Base-by-base conservation (phyloP, 2,797 vertebrate genomes). In the Podargus strigoides region DNA sequence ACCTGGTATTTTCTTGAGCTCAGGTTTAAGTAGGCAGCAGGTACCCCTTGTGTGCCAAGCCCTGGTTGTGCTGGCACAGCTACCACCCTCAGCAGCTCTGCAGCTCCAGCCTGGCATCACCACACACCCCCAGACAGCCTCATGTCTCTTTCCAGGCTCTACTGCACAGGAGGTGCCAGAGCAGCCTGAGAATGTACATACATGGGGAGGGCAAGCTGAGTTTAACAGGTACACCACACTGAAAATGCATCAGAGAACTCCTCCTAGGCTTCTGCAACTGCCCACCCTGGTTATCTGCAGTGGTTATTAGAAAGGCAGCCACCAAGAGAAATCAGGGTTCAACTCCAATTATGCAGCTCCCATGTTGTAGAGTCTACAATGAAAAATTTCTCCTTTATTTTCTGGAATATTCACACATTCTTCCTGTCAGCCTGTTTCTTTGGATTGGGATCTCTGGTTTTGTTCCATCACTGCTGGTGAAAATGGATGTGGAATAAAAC, bases 101-200 rank as follows among this genome's bases (percentile, higher is more conserved):
- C 11, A 8, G 24, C 24, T 41, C 55, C 60, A 58, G n/a, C 26
- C 55, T n/a, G 7, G 30, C 8, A 12, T 39, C 52, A 46, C 30
- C 62, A 32, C 14, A 14, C 34, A 42, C 47, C 52, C 52, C 30
- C 62, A 32, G 18, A 14, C 34, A 42, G 23, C 21, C 59, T 44
- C 32, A 13, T 34, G 16, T 21, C 70, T 24, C 17, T 20, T 14
- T 36, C 73, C 28, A 23, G 47, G 16, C 34, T 69, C 47, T 21
- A 1, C 59, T 23, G 23, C 50, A 39, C 6, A 0, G 0, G 3
- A 24, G 15, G 5, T 24, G 15, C 46, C 14, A 5, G 27, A n/a
- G 49, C 30, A 74, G 53, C 23, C 53, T 19, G 19, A 19, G 14
- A 5, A 14, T 2, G 1, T 3, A 12, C 1, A 5, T 34, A 15